These are phyloP conservation scores for Mya arenaria DNA, from an alignment of 1,140 invertebrate species.

Conservation along the genomic window DNA sequence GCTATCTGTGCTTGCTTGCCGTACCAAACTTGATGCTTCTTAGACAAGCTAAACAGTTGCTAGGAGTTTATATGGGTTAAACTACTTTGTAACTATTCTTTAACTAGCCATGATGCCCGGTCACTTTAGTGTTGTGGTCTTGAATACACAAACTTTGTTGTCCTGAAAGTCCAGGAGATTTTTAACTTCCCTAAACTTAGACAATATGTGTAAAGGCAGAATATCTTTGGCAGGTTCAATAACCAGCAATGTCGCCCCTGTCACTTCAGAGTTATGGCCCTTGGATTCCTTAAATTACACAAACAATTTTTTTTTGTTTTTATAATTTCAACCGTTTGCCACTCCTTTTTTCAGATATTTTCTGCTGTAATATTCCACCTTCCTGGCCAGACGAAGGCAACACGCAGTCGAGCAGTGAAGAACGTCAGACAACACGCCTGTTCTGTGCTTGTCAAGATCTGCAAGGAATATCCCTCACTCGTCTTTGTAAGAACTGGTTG, in stretches of 20 bases:
- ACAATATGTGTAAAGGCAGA: too few species aligned
- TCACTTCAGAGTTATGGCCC: background rate
- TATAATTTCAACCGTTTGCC: too few species aligned
- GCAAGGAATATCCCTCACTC: constrained; percentile 90
- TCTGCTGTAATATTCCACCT: constrained; percentile 88
- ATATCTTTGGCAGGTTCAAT: background rate
- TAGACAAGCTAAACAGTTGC: too few species aligned
- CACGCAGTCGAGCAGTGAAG: constrained; percentile 88
- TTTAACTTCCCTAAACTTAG: too few species aligned
- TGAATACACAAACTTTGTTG: too few species aligned
- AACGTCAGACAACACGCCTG: constrained; percentile 94
- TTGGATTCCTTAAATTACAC: background rate
- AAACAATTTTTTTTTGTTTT: background rate
- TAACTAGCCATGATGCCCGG: too few species aligned
- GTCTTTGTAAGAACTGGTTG: constrained; percentile 75
- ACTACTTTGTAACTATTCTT: too few species aligned
- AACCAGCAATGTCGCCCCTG: background rate
- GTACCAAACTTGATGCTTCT: too few species aligned
- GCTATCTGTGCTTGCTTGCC: too few species aligned
- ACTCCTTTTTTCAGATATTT: constrained; percentile 87
- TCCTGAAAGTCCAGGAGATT: too few species aligned
- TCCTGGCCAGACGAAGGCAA: constrained; percentile 85
- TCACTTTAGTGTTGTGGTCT: too few species aligned
- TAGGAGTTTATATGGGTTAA: too few species aligned
- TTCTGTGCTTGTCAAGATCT: constrained; percentile 93